Evolutionary conservation across 2,888 invertebrate species (phyloP), one percentile per base, ranked within the genome.

Genomic region (Mimas tiliae): DNA sequence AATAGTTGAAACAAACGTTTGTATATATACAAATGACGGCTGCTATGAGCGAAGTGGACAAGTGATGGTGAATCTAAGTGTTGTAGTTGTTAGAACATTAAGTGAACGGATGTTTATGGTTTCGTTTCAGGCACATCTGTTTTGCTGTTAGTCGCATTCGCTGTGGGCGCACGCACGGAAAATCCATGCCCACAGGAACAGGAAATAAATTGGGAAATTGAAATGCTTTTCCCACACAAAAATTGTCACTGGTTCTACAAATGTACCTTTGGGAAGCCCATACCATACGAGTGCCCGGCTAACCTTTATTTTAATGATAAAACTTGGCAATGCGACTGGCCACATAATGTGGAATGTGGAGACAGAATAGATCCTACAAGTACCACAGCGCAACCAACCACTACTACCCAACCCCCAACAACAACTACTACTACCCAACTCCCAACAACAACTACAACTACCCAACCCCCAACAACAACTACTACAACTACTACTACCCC

Each of bases 171-270:
- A 7, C 73, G 69, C 50, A 81, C 76, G n/a, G 79, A 77, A 1
- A 76, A 79, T 0, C 65, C 80, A 65, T 92, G 92, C 65, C 92
- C 92, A 0, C 6, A 75, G 0, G 89, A 85, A 19, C 90, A 89
- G 69, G 82, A 71, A 65, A 19, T 9, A 0, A 75, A 91, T 71
- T 89, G 89, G 88, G 70, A 72, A 21, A 84, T 88, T 21, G 90
- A 90, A 69, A 92, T 94, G 79, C 94, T 95, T 66, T 90, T 95
- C 0, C 94, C 93, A 27, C 92, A 93, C 63, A 90, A 87, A 0
- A 90, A 94, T 64, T 96, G 96, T 78, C 88, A 95, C 67, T 95
- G 94, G 77, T 96, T 95, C 82, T 91, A 96, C 65, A 95, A 95
- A 77, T 96, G 96, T 78, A 95, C 95, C 84, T 95, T 94, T 70